Conservation (phyloP, 2,113 vertebrate genomes). For the Anoplopoma fimbria region DNA sequence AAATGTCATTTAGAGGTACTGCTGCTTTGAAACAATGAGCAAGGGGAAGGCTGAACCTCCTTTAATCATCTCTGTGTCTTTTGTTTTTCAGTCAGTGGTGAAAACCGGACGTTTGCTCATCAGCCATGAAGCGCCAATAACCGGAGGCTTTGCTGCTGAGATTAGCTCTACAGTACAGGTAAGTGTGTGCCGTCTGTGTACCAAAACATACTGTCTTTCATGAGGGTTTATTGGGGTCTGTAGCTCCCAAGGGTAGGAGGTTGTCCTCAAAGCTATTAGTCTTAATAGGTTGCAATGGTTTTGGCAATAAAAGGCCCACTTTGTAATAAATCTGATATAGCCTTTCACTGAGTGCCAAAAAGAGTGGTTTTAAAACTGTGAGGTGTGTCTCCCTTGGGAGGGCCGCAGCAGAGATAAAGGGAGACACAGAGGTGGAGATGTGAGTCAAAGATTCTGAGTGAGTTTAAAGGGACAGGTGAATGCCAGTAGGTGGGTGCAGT, state of each 20-base stretch:
- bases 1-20: background rate
- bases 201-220: conserved; percentile 3
- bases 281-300: conserved; percentile 34
- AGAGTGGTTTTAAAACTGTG: conserved; percentile 20
- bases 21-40: background rate
- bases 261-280: conserved; percentile 32
- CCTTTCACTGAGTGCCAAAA: conserved; percentile 31
- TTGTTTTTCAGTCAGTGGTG: conserved; percentile 90
- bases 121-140: conserved; percentile 96
- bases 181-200: conserved; percentile 41
- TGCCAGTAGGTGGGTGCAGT: too few relatives aligned
- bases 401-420: background rate
- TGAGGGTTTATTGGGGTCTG: conserved; percentile 40
- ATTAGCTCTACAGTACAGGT: conserved; percentile 97
- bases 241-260: background rate
- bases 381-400: too few relatives aligned
- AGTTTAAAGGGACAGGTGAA: background rate
- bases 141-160: conserved; percentile 96
- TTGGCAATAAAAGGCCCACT: conserved; percentile 45
- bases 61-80: conserved; percentile 41
- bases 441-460: background rate
- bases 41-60: background rate
- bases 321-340: conserved; percentile 52
- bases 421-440: background rate
- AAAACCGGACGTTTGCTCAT: conserved; percentile 96